phyloP scores from a whole-genome alignment of 2,797 vertebrate genomes.

The Buceros bicornis region DNA sequence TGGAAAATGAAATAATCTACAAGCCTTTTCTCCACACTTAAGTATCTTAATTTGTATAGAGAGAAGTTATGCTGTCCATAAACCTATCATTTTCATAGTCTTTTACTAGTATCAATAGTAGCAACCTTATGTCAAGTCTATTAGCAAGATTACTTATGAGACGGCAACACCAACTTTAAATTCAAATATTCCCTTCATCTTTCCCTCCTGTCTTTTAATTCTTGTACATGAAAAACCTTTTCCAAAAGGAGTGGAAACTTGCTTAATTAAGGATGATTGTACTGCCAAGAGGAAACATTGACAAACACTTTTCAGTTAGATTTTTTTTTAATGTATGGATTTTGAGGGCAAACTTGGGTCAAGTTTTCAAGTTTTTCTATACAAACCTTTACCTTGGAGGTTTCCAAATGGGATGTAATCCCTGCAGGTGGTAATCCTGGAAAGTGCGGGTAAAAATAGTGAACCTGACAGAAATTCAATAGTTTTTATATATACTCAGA shows the following conservation, averaged over 20 bases:
- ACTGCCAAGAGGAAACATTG: neutral
- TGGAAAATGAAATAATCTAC: neutral
- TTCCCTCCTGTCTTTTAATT: neutral
- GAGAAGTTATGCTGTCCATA: neutral
- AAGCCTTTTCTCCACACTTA: neutral
- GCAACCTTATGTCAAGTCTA: neutral
- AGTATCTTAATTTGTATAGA: neutral
- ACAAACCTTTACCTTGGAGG: neutral
- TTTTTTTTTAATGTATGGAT: neutral
- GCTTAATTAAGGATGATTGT: neutral
- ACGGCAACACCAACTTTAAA: neutral
- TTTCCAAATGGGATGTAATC: neutral
- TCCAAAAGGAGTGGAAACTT: neutral
- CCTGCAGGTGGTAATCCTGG: neutral
- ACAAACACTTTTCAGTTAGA: neutral
- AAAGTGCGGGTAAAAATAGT: neutral
- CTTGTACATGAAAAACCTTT: neutral
- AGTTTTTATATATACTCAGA: neutral
- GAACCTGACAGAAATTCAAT: conserved; percentile 15
- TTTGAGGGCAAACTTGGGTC: neutral
- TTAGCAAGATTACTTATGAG: neutral
- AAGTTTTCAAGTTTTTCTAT: neutral
- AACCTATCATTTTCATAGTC: neutral
- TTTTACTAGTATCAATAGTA: neutral
- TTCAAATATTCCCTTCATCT: neutral